Evolutionary conservation across 1,140 invertebrate genomes (phyloP), one percentile per base, ranked within the genome.

Genomic region (Chymomyza costata): DNA sequence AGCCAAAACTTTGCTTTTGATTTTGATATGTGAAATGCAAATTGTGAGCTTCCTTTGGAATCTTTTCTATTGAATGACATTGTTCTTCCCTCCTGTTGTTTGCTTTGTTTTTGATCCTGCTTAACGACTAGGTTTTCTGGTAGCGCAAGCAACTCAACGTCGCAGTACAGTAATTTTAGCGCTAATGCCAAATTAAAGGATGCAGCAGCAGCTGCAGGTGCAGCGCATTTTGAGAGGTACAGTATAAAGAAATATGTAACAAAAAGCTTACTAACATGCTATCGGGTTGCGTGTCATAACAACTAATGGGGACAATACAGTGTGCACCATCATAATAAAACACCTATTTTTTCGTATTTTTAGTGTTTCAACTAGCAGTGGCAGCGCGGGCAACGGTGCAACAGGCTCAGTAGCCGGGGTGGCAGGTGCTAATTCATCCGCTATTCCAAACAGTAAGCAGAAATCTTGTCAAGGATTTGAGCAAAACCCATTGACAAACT

Each of bases 361-460:
- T 43, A 84, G 80, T 83, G 82, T 84, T 30, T 78, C 83, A 34
- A 78, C 80, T 15, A 89, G 88, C 54, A 88, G 87, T 35, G 81
- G 67, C 2, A 68, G 71, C 65, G 71, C 83, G 45, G 86, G 87
- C 35, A 83, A 83, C 39, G 71, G 73, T 57, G 56, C 80, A 17
- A 52, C 61, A n/a, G 73, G 64, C 28, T 28, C 43, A 2, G 73
- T 60, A 0, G 65, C 64, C 45, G 74, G 67, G 5, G 51, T 47
- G 34, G 19, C 67, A 43, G 67, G 67, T 55, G 68, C 74, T 61
- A 80, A 80, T 38, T 66, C 81, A 19, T 50, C 88, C 1, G 89
- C 87, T 15, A 87, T 87, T 19, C 86, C 88, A 15, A 87, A 86
- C 39, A 87, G 86, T 62, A 85, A 88, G 65, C 80, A 37, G 2